Conservation (phyloP, 2,888 invertebrate genomes). For the Hipparchia sbordonii region DNA sequence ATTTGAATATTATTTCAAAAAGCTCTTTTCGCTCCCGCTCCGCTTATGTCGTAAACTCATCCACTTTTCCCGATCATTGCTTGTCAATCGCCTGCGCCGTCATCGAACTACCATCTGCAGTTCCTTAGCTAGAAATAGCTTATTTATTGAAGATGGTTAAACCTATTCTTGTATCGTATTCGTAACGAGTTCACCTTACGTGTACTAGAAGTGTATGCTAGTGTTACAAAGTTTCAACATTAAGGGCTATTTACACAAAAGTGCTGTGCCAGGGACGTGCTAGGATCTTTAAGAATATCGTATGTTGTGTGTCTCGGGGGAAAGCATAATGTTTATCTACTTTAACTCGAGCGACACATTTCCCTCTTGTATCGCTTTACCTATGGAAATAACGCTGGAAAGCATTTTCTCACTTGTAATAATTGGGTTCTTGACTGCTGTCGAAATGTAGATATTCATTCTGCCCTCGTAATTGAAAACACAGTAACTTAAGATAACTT, state of each 20-base stretch:
- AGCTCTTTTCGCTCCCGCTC: not conserved
- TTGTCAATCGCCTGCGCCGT: constrained; percentile 45
- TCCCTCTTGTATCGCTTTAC: no score
- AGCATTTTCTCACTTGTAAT: no score
- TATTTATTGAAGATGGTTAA: constrained; percentile 30
- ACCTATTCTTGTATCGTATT: constrained; percentile 27
- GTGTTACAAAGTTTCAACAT: not conserved
- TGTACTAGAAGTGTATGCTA: not conserved
- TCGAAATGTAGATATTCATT: no score
- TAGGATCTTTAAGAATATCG: not conserved
- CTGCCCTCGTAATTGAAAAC: no score
- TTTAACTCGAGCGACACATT: no score
- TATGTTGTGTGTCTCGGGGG: no score
- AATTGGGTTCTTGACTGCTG: no score
- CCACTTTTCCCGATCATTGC: constrained; percentile 7
- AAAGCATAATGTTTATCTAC: no score
- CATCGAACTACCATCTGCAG: constrained; percentile 70
- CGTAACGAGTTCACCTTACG: constrained; percentile 19
- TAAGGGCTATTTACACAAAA: not conserved
- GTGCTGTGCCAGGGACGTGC: not conserved
- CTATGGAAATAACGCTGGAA: no score
- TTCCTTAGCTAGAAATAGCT: constrained; percentile 58
- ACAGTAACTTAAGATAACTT: no score
- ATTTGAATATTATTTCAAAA: not conserved
- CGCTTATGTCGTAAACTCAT: not conserved